Evolutionary conservation across 2,113 vertebrate species (phyloP).

Genomic region (Nerophis ophidion): DNA sequence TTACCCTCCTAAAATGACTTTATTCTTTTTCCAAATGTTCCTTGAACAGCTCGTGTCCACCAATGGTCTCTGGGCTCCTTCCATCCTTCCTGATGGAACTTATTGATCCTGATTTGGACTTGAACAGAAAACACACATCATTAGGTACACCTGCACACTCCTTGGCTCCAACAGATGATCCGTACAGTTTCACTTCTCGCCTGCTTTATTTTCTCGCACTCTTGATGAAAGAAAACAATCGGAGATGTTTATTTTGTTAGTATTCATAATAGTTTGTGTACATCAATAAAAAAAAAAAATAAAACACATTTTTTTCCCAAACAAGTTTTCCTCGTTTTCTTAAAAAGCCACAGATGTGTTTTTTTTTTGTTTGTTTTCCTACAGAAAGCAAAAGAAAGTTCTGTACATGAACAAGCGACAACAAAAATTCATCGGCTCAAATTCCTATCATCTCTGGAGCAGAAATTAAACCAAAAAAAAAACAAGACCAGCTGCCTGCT

Average conservation of each 20-base stretch:
- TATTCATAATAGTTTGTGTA: slow-evolving; percentile 74
- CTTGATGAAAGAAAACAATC: slow-evolving; percentile 52
- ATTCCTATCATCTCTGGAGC: slow-evolving; percentile 65
- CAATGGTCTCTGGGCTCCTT: too few species aligned
- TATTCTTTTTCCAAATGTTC: too few species aligned
- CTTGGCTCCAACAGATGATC: too few species aligned
- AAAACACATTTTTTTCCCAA: slow-evolving; percentile 51
- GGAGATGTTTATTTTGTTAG: slow-evolving; percentile 68
- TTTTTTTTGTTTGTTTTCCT: slow-evolving; percentile 71
- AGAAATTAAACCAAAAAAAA: slow-evolving; percentile 64
- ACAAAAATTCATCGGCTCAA: slow-evolving; percentile 70
- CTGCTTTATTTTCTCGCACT: not conserved
- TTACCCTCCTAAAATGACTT: too few species aligned
- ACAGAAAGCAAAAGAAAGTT: slow-evolving; percentile 86
- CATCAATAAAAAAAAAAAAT: slow-evolving; percentile 71
- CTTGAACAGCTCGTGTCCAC: too few species aligned
- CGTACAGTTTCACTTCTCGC: not conserved
- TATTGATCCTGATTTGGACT: too few species aligned
- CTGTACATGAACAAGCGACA: slow-evolving; percentile 90
- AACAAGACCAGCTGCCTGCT: slow-evolving; percentile 76
- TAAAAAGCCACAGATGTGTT: slow-evolving; percentile 84
- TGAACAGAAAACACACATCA: too few species aligned
- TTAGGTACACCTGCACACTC: not conserved
- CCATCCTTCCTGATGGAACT: too few species aligned
- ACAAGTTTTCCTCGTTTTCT: slow-evolving; percentile 50